A percentile compares a stretch with the other conserved stretches of the same genome.
Conservation (phyloP, 2,888 invertebrate species). For the Clepsis dumicolana region DNA sequence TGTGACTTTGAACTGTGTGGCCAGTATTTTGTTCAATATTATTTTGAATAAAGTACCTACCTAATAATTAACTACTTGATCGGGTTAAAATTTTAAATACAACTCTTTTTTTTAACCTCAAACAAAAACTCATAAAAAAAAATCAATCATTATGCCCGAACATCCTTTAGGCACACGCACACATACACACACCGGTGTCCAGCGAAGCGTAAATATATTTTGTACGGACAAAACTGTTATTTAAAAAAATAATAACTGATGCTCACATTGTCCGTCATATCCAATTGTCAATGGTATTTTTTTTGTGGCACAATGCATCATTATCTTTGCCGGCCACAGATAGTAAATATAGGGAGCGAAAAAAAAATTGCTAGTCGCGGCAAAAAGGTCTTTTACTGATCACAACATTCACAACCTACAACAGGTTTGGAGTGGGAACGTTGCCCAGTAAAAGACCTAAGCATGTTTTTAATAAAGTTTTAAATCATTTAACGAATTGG, state of each 20-base stretch:
- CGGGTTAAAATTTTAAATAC: too few relatives aligned
- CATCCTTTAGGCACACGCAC: constrained; percentile 47
- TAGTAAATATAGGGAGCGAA: constrained; percentile 54
- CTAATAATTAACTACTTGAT: too few relatives aligned
- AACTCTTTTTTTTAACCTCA: constrained; percentile 15
- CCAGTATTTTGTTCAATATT: too few relatives aligned
- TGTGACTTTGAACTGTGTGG: too few relatives aligned
- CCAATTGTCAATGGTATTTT: constrained; percentile 75
- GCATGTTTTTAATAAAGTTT: background rate
- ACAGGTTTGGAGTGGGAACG: background rate
- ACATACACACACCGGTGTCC: constrained; percentile 52
- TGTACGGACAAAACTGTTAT: constrained; percentile 85
- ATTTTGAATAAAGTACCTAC: too few relatives aligned
- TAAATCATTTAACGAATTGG: background rate
- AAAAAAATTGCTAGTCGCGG: constrained; percentile 54
- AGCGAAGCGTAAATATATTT: constrained; percentile 82
- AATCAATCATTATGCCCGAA: constrained; percentile 68
- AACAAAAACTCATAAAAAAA: constrained; percentile 45
- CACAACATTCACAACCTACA: background rate
- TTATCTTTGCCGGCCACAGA: constrained; percentile 57
- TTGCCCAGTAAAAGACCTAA: background rate
- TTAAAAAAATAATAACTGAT: constrained; percentile 83
- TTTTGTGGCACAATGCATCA: constrained; percentile 63
- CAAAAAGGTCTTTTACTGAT: constrained; percentile 48
- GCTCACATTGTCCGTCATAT: constrained; percentile 66